Evolutionary conservation across 1,140 invertebrate genomes (phyloP).

Genomic region (Camponotus pennsylvanicus): DNA sequence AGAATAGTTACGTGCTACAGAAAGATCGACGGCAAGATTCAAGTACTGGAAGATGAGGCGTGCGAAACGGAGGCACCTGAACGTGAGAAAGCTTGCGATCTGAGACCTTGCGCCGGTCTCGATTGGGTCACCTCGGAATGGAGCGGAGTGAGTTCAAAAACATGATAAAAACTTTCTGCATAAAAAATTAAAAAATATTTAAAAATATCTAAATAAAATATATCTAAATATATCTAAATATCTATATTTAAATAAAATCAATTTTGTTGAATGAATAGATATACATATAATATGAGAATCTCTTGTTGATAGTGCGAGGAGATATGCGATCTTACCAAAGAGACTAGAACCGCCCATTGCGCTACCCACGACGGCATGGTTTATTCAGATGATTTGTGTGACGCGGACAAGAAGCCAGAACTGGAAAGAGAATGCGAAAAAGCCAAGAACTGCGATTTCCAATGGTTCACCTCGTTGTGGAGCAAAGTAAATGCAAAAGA

Average conservation of each 20-base stretch:
- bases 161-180: slow-evolving; percentile 2
- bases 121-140: slow-evolving; percentile 96
- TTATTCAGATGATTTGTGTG: slow-evolving; percentile 90
- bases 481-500: slow-evolving; percentile 87
- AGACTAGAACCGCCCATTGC: slow-evolving; percentile 92
- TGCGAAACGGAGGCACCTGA: slow-evolving; percentile 91
- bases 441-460: slow-evolving; percentile 89
- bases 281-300: background rate
- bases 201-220: too few relatives aligned
- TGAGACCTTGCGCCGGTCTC: slow-evolving; percentile 95
- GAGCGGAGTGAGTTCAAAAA: slow-evolving; percentile 92
- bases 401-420: slow-evolving; percentile 87
- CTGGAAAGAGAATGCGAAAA: slow-evolving; percentile 88
- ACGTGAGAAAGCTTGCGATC: slow-evolving; percentile 89
- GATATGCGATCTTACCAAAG: slow-evolving; percentile 90
- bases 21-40: slow-evolving; percentile 89
- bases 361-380: slow-evolving; percentile 91
- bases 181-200: too few relatives aligned
- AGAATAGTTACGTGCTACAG: slow-evolving; percentile 92
- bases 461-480: slow-evolving; percentile 96
- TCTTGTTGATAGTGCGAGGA: slow-evolving; percentile 89
- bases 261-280: background rate
- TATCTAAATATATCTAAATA: too few relatives aligned
- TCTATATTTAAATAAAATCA: slow-evolving; percentile 20
- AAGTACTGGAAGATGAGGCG: slow-evolving; percentile 90